A percentile compares a stretch with the other conserved stretches of the same genome.
Evolutionary conservation across 2,888 invertebrate genomes (phyloP).

Genomic region (Xanthia togata): DNA sequence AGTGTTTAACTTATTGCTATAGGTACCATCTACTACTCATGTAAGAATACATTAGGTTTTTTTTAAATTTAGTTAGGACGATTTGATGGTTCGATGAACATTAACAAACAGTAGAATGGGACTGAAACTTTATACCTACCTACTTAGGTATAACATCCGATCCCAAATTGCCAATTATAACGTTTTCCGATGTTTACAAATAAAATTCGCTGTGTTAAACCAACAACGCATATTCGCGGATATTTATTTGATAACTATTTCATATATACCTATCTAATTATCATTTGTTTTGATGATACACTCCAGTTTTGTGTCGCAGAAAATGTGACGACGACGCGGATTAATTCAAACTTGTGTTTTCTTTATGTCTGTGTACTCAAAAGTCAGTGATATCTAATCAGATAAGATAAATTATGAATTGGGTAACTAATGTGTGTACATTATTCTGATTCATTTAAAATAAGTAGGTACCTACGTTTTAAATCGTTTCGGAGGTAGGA

Average conservation of each 20-base stretch:
- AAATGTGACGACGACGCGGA: conserved; percentile 22
- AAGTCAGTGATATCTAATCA: conserved; percentile 28
- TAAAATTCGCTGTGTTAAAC: conserved; percentile 16
- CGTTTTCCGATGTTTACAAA: conserved; percentile 24
- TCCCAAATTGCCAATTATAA: conserved; percentile 6
- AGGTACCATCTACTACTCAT: not conserved
- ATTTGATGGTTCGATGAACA: conserved; percentile 33
- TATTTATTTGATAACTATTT: conserved; percentile 16
- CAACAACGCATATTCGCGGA: conserved; percentile 36
- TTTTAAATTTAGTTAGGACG: conserved; percentile 16
- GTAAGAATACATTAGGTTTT: not conserved
- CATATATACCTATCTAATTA: conserved; percentile 22
- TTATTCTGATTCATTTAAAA: conserved; percentile 35
- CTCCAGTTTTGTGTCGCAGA: conserved; percentile 33
- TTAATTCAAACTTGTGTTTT: conserved; percentile 22
- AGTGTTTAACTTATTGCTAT: not conserved
- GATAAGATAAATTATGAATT: conserved; percentile 34
- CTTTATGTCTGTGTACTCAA: conserved; percentile 36
- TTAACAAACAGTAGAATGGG: conserved; percentile 24
- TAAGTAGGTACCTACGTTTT: conserved; percentile 1
- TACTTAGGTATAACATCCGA: conserved; percentile 9
- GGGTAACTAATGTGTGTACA: conserved; percentile 36
- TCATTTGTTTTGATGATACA: conserved; percentile 28
- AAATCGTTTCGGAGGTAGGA: not conserved
- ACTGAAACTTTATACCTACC: not conserved